phyloP scores from a whole-genome alignment of 2,888 invertebrate species.

The Colletes collaris region DNA sequence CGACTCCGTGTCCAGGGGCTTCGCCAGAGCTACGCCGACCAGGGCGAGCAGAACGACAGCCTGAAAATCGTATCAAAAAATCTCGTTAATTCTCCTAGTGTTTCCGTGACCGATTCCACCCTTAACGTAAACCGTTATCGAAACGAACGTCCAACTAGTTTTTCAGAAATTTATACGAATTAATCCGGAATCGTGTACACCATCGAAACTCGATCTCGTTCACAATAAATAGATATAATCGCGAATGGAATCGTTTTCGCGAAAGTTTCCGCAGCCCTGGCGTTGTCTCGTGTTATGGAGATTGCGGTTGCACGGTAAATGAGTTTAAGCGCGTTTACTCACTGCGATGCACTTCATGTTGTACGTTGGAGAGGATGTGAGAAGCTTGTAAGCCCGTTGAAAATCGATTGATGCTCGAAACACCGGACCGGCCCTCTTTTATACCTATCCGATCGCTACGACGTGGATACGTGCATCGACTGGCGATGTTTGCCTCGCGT shows the following conservation, averaged over 20 bases:
- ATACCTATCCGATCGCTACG: conserved; percentile 70
- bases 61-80: conserved; percentile 51
- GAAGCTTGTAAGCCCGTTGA: conserved; percentile 64
- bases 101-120: too few relatives aligned
- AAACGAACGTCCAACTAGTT: too few relatives aligned
- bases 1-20: conserved; percentile 75
- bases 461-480: conserved; percentile 70
- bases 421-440: conserved; percentile 69
- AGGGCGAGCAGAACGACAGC: conserved; percentile 73
- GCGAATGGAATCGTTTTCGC: neutral
- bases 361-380: conserved; percentile 56
- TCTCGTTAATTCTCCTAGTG: neutral
- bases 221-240: too few relatives aligned
- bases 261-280: neutral
- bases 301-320: neutral
- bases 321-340: conserved; percentile 64
- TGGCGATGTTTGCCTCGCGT: conserved; percentile 62
- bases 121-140: too few relatives aligned
- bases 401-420: conserved; percentile 75
- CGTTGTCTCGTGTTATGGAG: neutral
- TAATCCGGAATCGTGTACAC: too few relatives aligned
- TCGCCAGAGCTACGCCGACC: conserved; percentile 70
- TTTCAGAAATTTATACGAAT: too few relatives aligned
- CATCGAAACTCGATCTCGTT: too few relatives aligned
- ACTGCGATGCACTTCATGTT: conserved; percentile 79